Evolutionary conservation across 2,797 vertebrate species (phyloP).

Genomic region (Enteromius afrohamiltoni): DNA sequence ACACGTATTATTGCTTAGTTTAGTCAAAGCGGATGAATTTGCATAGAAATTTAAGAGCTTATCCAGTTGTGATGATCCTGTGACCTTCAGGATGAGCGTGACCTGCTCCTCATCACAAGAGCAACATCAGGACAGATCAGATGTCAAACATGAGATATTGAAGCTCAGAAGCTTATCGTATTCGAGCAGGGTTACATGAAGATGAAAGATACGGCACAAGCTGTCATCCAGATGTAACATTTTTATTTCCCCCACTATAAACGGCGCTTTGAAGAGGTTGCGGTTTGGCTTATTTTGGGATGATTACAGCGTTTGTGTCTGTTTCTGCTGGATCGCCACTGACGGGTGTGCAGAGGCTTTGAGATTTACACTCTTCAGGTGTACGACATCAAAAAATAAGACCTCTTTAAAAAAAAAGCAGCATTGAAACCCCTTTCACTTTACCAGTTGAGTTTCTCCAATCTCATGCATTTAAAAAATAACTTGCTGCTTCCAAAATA

Average conservation of each 20-base stretch:
- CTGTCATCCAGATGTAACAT: constrained; percentile 26
- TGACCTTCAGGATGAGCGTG: not conserved
- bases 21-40: not conserved
- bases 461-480: not conserved
- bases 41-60: not conserved
- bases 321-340: not conserved
- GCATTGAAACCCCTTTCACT: not conserved
- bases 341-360: not conserved
- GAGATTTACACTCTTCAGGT: not conserved
- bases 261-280: not conserved
- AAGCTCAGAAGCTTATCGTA: not conserved
- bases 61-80: not conserved
- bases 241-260: not conserved
- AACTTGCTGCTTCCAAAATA: not conserved
- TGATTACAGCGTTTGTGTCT: constrained; percentile 19
- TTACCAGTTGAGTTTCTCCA: not conserved
- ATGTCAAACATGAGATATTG: not conserved
- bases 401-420: not conserved
- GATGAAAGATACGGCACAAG: not conserved
- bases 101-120: not conserved
- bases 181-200: not conserved
- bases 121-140: not conserved
- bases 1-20: not conserved
- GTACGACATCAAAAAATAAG: not conserved
- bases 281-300: not conserved